phyloP scores from a whole-genome alignment of 1,140 invertebrate genomes.

The Adoxophyes honmai region DNA sequence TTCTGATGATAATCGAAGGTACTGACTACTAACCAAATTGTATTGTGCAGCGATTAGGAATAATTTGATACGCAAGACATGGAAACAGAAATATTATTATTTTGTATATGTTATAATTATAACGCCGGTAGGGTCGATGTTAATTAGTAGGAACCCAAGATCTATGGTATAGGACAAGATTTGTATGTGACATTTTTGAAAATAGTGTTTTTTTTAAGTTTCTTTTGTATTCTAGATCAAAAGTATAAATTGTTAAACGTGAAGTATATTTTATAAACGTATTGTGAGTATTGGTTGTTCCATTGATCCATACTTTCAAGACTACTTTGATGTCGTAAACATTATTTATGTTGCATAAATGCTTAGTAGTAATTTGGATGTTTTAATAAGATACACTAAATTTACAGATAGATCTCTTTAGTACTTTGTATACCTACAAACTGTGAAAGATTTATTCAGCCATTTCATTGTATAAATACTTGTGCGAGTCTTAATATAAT shows the following conservation, averaged over 20 bases:
- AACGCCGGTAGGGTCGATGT: slow-evolving; percentile 4
- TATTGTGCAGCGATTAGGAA: slow-evolving; percentile 1
- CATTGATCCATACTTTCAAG: slow-evolving; percentile 34
- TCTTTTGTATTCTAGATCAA: slow-evolving; percentile 55
- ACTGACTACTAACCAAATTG: neutral
- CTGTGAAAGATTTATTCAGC: slow-evolving; percentile 8
- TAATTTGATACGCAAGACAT: slow-evolving; percentile 10
- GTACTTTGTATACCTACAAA: slow-evolving; percentile 19
- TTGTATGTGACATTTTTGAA: slow-evolving; percentile 57
- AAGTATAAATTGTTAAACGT: slow-evolving; percentile 62
- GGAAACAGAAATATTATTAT: slow-evolving; percentile 3
- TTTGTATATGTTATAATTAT: slow-evolving; percentile 12
- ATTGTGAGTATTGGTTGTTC: slow-evolving; percentile 51
- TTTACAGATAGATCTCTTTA: slow-evolving; percentile 30
- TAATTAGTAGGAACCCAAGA: slow-evolving; percentile 42
- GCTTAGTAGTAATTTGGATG: slow-evolving; percentile 19
- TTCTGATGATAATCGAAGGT: slow-evolving; percentile 1
- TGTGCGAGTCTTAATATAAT: too few species aligned
- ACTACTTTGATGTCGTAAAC: slow-evolving; percentile 23
- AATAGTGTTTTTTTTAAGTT: slow-evolving; percentile 31
- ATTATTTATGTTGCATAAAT: slow-evolving; percentile 23
- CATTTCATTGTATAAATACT: too few species aligned
- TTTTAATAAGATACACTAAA: slow-evolving; percentile 19
- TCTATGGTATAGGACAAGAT: slow-evolving; percentile 37
- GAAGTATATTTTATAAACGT: slow-evolving; percentile 53